Conservation (phyloP, 2,888 invertebrate species). For the Onthophagus sagittarius region DNA sequence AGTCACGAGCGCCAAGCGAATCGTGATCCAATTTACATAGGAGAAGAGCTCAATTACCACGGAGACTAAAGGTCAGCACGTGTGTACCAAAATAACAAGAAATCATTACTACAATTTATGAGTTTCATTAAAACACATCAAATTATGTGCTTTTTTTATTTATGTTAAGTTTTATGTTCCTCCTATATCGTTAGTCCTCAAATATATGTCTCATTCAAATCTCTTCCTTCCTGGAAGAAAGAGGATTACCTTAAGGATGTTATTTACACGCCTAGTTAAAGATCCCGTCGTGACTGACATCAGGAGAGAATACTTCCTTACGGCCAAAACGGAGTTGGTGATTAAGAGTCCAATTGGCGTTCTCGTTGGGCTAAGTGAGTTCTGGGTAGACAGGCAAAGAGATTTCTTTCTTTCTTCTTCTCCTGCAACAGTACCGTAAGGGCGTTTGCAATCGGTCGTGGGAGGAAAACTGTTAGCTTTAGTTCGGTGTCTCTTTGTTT, state of each 20-base stretch:
- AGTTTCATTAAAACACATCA: neutral
- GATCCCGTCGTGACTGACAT: neutral
- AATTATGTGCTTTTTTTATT: no score
- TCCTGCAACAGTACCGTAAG: neutral
- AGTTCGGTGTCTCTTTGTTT: neutral
- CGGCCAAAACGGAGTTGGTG: neutral
- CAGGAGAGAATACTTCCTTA: neutral
- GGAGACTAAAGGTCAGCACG: neutral
- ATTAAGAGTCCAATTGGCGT: neutral
- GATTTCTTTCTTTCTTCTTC: neutral
- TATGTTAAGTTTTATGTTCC: no score
- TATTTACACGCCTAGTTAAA: neutral
- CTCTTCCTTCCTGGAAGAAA: neutral
- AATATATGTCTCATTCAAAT: no score
- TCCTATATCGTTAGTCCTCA: no score
- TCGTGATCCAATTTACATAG: neutral
- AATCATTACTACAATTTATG: neutral
- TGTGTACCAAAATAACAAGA: neutral
- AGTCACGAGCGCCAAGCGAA: neutral
- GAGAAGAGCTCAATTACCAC: neutral
- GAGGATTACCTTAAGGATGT: neutral
- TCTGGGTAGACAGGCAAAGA: neutral
- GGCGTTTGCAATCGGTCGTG: neutral
- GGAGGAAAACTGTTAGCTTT: neutral
- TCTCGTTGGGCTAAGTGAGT: neutral